These are phyloP conservation scores for Calcarius lapponicus DNA, from an alignment of 2,797 vertebrate genomes.

Conservation along the genomic window DNA sequence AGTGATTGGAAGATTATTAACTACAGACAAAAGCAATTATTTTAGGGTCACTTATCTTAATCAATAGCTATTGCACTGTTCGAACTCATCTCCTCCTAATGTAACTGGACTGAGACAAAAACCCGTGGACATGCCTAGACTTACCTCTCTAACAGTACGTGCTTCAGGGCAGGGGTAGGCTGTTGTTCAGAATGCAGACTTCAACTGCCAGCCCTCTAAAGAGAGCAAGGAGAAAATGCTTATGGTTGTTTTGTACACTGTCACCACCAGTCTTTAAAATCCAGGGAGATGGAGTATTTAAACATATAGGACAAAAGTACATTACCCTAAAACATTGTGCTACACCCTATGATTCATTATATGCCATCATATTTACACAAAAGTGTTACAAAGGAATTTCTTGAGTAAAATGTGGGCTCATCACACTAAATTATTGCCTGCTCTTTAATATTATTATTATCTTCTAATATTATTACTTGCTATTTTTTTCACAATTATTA, in stretches of 20 bases:
- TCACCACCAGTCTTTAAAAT: not conserved
- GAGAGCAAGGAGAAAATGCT: not conserved
- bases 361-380: not conserved
- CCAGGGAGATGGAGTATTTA: not conserved
- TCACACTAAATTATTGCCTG: not conserved
- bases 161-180: not conserved
- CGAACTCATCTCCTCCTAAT: not conserved
- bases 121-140: not conserved
- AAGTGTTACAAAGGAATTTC: not conserved
- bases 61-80: not conserved
- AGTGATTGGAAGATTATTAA: not conserved
- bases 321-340: not conserved
- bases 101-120: not conserved
- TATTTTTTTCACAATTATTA: not conserved
- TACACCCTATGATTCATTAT: not conserved
- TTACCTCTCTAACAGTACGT: not conserved
- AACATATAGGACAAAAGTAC: not conserved
- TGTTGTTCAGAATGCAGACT: not conserved
- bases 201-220: not conserved
- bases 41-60: not conserved
- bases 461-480: not conserved
- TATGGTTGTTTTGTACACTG: not conserved
- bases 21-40: not conserved
- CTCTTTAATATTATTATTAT: no score
- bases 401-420: not conserved